Evolutionary conservation across 2,113 vertebrate genomes (phyloP).

Genomic region (Phalacrocorax pelagicus): DNA sequence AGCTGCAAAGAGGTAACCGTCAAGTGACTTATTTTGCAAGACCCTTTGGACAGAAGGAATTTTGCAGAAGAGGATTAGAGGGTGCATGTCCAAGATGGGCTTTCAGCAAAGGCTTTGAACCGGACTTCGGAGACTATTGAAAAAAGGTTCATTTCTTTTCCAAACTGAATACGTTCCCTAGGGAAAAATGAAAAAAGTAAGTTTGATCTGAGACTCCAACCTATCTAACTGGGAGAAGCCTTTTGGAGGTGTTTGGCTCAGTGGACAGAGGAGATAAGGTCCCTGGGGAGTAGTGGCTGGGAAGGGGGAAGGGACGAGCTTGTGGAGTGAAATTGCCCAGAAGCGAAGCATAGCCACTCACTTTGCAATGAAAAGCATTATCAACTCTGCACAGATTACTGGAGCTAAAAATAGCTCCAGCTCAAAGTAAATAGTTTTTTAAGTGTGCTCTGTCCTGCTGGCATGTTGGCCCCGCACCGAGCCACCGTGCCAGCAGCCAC

Average conservation of each 20-base stretch:
- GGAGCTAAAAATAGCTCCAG: constrained; percentile 71
- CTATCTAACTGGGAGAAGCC: background rate
- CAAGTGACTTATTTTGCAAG: background rate
- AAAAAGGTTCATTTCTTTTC: background rate
- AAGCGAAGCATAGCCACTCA: constrained; percentile 50
- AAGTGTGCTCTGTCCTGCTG: constrained; percentile 33
- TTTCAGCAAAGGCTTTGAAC: background rate
- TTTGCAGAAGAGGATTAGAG: background rate
- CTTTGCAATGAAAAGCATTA: constrained; percentile 71
- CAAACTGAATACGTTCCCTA: background rate
- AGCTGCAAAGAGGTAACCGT: background rate
- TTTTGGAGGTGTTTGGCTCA: background rate
- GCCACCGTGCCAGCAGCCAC: background rate
- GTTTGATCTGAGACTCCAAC: background rate
- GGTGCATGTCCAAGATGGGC: background rate
- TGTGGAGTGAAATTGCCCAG: constrained; percentile 71
- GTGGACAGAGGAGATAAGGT: constrained; percentile 43
- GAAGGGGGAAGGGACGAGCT: constrained; percentile 19
- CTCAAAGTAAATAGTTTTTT: constrained; percentile 70
- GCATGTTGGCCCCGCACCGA: background rate
- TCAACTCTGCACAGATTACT: constrained; percentile 74
- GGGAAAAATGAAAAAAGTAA: background rate
- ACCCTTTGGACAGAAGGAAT: background rate
- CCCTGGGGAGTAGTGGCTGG: background rate
- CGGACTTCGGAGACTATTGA: background rate